phyloP scores from a whole-genome alignment of 1,140 invertebrate species.

The Chlorops oryzae region DNA sequence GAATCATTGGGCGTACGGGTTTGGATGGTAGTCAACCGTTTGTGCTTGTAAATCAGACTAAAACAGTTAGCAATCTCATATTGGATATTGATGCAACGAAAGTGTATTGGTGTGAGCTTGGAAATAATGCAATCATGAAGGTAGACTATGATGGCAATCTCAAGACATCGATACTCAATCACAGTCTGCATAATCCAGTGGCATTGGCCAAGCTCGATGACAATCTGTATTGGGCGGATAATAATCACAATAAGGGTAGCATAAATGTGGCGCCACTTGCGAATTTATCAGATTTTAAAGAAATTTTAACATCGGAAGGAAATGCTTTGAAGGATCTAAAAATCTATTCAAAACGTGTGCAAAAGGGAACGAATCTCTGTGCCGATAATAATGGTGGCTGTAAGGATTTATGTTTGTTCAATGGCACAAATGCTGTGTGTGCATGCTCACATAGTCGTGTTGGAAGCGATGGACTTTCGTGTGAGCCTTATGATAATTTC shows the following conservation, averaged over 20 bases:
- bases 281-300: constrained; percentile 53
- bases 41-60: constrained; percentile 49
- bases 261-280: constrained; percentile 58
- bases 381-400: constrained; percentile 69
- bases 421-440: constrained; percentile 61
- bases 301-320: constrained; percentile 57
- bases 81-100: constrained; percentile 65
- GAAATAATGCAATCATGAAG: constrained; percentile 70
- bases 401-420: constrained; percentile 71
- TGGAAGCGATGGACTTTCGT: constrained; percentile 56
- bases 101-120: constrained; percentile 89
- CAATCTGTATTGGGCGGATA: constrained; percentile 48
- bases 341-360: constrained; percentile 54
- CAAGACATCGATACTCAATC: constrained; percentile 59
- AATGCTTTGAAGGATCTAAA: constrained; percentile 67
- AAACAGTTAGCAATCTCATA: constrained; percentile 63
- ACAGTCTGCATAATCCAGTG: constrained; percentile 70
- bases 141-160: constrained; percentile 66
- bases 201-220: constrained; percentile 51
- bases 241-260: constrained; percentile 58
- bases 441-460: constrained; percentile 69
- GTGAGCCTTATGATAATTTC: constrained; percentile 68
- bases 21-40: constrained; percentile 65
- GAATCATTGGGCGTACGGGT: constrained; percentile 68
- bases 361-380: constrained; percentile 63